Percentiles rank a stretch among this genome's conserved stretches.
phyloP scores from a whole-genome alignment of 1,140 invertebrate species.

The Paralvinella palmiformis region DNA sequence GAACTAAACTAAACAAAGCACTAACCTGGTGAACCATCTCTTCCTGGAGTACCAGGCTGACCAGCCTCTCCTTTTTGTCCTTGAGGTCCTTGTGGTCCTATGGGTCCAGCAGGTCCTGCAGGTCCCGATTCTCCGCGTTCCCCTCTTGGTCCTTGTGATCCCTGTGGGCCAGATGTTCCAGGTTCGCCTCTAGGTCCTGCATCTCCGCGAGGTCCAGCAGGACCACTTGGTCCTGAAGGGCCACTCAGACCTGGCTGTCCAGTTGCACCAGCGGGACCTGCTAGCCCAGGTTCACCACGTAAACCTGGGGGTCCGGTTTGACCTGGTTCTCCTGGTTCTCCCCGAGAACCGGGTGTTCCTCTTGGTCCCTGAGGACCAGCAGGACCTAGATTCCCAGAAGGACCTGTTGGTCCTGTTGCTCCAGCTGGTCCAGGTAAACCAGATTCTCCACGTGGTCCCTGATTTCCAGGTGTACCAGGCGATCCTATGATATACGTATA shows the following conservation, averaged over 20 bases:
- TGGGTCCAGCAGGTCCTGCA: constrained; percentile 16
- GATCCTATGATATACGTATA: neutral
- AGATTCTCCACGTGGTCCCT: neutral
- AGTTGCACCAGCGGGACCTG: constrained; percentile 1
- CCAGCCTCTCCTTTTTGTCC: neutral
- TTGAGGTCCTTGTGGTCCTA: constrained; percentile 4
- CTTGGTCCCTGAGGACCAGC: constrained; percentile 11
- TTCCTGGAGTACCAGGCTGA: neutral
- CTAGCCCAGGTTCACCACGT: constrained; percentile 6
- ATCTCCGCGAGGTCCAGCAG: neutral
- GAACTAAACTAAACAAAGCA: too few relatives aligned
- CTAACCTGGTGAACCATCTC: constrained; percentile 1
- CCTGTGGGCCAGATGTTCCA: neutral
- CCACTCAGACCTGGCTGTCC: constrained; percentile 7
- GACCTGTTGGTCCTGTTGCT: constrained; percentile 7
- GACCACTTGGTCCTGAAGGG: constrained; percentile 10
- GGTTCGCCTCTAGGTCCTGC: neutral
- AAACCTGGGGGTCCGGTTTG: constrained; percentile 1
- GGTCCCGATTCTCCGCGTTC: neutral
- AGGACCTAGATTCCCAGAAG: constrained; percentile 7
- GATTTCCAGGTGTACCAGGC: neutral
- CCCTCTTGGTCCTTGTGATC: constrained; percentile 2
- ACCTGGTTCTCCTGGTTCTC: constrained; percentile 13
- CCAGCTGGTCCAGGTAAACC: constrained; percentile 10
- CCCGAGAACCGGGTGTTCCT: constrained; percentile 12